Evolutionary conservation across 92 coral and sea anemone species (phyloP).

Genomic region (Pocillopora grandis): DNA sequence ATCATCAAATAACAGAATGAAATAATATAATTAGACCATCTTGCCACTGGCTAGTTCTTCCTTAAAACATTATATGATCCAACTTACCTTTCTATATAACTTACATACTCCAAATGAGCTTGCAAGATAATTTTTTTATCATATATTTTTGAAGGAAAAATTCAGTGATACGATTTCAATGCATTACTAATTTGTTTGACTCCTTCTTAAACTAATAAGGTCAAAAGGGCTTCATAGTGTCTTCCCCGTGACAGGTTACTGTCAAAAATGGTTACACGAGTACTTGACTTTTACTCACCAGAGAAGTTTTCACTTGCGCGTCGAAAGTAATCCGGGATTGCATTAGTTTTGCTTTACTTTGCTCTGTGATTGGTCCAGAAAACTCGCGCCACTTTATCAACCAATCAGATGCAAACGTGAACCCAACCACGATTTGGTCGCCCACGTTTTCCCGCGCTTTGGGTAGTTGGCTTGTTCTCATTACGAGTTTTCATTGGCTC

Average conservation of each 20-base stretch:
- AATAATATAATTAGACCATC: no score
- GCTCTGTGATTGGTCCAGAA: no score
- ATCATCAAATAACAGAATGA: no score
- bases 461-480: no score
- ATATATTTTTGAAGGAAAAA: not conserved
- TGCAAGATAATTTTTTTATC: not conserved
- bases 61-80: not conserved
- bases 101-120: constrained; percentile 6
- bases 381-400: no score
- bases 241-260: constrained; percentile 24
- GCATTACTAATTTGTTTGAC: constrained; percentile 20
- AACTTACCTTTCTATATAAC: not conserved
- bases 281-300: constrained; percentile 8
- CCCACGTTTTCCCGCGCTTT: no score
- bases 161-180: not conserved
- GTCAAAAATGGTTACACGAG: constrained; percentile 3
- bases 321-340: no score
- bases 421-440: no score
- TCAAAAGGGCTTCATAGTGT: constrained; percentile 16
- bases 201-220: not conserved
- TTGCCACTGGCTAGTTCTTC: no score
- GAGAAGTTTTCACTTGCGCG: not conserved
- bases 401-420: no score
- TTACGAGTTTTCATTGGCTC: no score
- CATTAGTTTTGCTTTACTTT: no score